Evolutionary conservation across 2,113 vertebrate genomes (phyloP).

Genomic region (Ameiurus melas): DNA sequence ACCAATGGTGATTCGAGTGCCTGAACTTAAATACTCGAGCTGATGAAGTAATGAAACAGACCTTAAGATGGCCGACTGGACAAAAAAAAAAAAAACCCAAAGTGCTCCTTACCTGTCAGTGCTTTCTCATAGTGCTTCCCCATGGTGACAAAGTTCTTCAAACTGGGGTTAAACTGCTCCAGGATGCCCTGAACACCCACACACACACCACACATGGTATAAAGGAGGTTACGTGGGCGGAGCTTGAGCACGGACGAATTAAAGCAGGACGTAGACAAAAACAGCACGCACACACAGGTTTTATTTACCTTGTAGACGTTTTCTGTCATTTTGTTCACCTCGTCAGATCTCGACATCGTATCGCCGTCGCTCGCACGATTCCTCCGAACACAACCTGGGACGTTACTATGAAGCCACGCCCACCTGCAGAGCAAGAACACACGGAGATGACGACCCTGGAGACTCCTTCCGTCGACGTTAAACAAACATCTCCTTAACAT

Average conservation of each 20-base stretch:
- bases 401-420: not conserved
- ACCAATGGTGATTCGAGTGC: not conserved
- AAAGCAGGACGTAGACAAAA: not conserved
- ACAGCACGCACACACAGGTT: not conserved
- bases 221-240: not conserved
- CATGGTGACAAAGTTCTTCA: slow-evolving; percentile 85
- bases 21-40: not conserved
- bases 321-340: slow-evolving; percentile 85
- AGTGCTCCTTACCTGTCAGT: slow-evolving; percentile 71
- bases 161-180: slow-evolving; percentile 84
- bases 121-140: slow-evolving; percentile 85
- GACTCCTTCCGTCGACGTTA: not conserved
- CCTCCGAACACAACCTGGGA: slow-evolving; percentile 1
- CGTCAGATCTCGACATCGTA: slow-evolving; percentile 82
- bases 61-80: not conserved
- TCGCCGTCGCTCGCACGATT: slow-evolving; percentile 31
- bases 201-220: not conserved
- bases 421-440: not conserved
- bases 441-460: not conserved
- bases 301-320: slow-evolving; percentile 80
- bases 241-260: not conserved
- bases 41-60: not conserved
- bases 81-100: not conserved
- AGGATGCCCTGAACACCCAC: slow-evolving; percentile 72
- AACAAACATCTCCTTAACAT: not conserved